A percentile compares a stretch with the other conserved stretches of the same genome.
Evolutionary conservation across 2,888 invertebrate genomes (phyloP).

Genomic region (Micoletzkya japonica): DNA sequence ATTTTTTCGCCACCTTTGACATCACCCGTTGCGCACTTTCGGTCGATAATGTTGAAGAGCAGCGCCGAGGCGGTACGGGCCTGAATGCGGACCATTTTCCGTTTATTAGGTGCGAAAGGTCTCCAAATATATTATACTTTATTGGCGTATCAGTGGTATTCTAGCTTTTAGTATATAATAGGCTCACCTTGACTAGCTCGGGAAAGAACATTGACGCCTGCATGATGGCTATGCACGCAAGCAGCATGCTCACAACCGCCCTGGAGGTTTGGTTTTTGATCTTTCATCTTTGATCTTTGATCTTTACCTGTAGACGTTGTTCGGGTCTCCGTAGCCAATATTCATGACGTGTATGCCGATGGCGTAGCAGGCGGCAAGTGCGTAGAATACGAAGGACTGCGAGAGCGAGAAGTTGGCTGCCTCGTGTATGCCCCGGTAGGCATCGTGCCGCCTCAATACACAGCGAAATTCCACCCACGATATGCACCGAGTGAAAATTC

Average conservation of each 20-base stretch:
- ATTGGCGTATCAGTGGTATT: background rate
- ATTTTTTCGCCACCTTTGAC: conserved; percentile 36
- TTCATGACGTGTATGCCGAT: conserved; percentile 43
- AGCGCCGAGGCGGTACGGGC: conserved; percentile 61
- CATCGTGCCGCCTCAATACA: background rate
- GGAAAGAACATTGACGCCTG: conserved; percentile 23
- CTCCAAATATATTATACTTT: background rate
- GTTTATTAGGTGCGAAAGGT: background rate
- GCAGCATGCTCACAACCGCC: conserved; percentile 30
- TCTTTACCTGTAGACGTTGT: conserved; percentile 21
- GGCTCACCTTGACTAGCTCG: conserved; percentile 20
- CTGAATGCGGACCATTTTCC: background rate
- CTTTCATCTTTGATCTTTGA: background rate
- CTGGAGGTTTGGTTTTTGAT: conserved; percentile 34
- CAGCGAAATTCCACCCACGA: no score
- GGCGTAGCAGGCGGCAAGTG: conserved; percentile 41
- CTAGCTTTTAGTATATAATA: background rate
- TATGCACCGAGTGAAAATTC: no score
- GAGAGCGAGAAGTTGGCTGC: conserved; percentile 43
- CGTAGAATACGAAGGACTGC: conserved; percentile 47
- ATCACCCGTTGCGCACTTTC: conserved; percentile 64
- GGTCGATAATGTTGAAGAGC: conserved; percentile 63
- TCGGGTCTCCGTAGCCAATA: conserved; percentile 22
- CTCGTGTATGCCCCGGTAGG: conserved; percentile 11
- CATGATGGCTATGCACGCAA: conserved; percentile 28